Evolutionary conservation across 2,888 invertebrate genomes (phyloP), one percentile per base, ranked within the genome.

Genomic region (Eilema griseolum): DNA sequence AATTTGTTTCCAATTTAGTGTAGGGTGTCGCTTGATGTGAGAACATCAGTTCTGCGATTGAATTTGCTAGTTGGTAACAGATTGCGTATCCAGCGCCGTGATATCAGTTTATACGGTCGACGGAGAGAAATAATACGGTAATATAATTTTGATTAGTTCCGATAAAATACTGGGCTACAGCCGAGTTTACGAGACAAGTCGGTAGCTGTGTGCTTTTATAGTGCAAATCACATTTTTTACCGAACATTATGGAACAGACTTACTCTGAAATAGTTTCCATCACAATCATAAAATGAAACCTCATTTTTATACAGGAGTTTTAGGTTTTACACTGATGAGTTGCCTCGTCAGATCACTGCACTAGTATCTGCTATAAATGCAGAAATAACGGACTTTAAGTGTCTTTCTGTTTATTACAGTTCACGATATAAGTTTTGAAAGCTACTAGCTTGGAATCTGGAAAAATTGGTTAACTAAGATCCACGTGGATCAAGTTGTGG

Each of bases 131-230:
- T 87, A 87, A 87, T 86, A 85, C 80, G 83, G 85, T 80, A 81
- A 76, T 85, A 85, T 87, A 87, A 87, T 85, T 87, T 88, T 87
- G 87, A 88, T 89, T 86, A 86, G 83, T 85, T 83, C 78, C 85
- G 85, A 88, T 88, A 87, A 87, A 80, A 74, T 74, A 75, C 74
- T 72, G 77, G 76, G 73, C 76, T 72, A 67, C 62, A 66, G 75
- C 12, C 66, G 66, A 66, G 64, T 77, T 83, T 84, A 78, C 75
- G 78, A 76, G 77, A 74, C 41, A 41, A 52, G 24, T 66, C 65
- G 52, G 46, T 56, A 68, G 46, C 28, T 20, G 26, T 5, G 31
- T 24, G 26, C 31, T 60, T 61, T 65, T 69, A 64, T 64, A 24
- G 24, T 20, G 28, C n/a, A 64, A 52, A 64, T 69, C 52, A 52